A percentile compares a stretch with the other conserved stretches of the same genome.
These are phyloP conservation scores for Aptenodytes forsteri DNA, from an alignment of 2,113 vertebrate genomes.

Conservation along the genomic window DNA sequence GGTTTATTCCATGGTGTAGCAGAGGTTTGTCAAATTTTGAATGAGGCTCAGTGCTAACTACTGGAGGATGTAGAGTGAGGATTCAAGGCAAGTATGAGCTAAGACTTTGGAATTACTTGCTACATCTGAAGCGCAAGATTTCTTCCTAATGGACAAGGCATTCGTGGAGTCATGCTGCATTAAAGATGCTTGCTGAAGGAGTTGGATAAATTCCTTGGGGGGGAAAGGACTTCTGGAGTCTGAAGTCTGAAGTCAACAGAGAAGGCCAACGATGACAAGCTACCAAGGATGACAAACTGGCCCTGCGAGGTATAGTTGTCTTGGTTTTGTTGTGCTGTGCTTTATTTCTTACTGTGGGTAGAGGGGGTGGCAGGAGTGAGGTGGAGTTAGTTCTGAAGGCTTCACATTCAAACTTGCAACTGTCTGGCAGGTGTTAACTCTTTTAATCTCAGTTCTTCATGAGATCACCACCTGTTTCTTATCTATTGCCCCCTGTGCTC, in stretches of 20 bases:
- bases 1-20: neutral
- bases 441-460: neutral
- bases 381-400: neutral
- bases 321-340: neutral
- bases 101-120: neutral
- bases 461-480: neutral
- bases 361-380: neutral
- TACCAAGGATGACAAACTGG: neutral
- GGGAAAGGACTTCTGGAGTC: neutral
- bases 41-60: neutral
- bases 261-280: neutral
- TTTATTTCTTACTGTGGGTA: neutral
- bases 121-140: neutral
- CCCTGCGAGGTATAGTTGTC: neutral
- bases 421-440: neutral
- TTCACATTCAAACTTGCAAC: neutral
- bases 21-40: neutral
- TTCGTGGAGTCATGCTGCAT: neutral
- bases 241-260: neutral
- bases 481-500: neutral
- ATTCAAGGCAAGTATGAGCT: neutral
- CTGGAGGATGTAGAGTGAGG: rapidly evolving
- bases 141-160: neutral
- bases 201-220: neutral
- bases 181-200: neutral